Evolutionary conservation across 2,113 vertebrate species (phyloP), one percentile per base, ranked within the genome.

Genomic region (Emydura subglobosa): DNA sequence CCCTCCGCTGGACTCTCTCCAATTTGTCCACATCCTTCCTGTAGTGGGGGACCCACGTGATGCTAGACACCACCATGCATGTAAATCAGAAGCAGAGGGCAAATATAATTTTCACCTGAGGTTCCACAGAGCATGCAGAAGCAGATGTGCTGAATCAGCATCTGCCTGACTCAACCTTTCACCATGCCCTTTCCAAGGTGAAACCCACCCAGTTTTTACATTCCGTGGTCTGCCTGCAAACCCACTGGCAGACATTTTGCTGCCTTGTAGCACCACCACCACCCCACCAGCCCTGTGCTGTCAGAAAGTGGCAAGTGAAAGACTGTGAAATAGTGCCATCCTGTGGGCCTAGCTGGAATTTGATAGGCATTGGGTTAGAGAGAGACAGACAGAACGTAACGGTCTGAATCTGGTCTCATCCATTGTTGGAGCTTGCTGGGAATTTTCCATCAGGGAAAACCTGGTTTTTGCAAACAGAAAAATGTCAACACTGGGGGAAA

Each of bases 381-480:
- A 11, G 19, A 42, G 21, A 74, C 3, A 68, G 12, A 68, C 34
- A 74, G 21, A 42, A 74, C 10, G 11, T 11, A 6, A 42, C 10
- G 39, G 3, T 65, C 39, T 74, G 21, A 74, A 42, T 74, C 39
- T 54, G 88, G 54, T 65, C 93, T 76, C 91, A 6, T 74, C 74
- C 82, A 81, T 88, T 82, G 81, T 89, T 53, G 65, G 82, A 86
- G 89, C 84, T 47, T 89, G 61, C n/a, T 54, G 27, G 47, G 51
- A 31, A 74, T 85, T 91, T 96, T 47, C 79, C 76, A 87, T 91
- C 89, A 91, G 86, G 50, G 42, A 68, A 27, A 59, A n/a, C 65
- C 74, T 88, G 1, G 14, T 87, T 92, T 92, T 84, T 91, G 57
- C 88, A 13, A 92, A 94, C 86, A 93, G 22, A 5, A 97, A 94